Conservation (phyloP, 2,888 invertebrate genomes). For the Synanthedon formicaeformis region DNA sequence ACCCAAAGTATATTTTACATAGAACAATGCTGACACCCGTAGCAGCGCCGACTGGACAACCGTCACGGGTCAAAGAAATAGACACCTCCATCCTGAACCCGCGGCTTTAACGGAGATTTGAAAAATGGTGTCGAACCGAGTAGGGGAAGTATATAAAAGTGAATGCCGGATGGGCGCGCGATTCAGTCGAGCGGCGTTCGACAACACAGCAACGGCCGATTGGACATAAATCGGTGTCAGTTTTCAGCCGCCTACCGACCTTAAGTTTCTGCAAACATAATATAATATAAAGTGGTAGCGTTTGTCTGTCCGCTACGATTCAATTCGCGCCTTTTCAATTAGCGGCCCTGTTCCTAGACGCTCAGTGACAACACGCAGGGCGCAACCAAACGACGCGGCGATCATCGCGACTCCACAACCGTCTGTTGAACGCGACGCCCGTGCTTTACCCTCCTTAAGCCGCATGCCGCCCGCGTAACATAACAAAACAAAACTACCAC, state of each 20-base stretch:
- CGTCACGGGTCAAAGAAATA: slow-evolving; percentile 34
- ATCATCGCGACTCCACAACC: slow-evolving; percentile 14
- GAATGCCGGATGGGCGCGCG: slow-evolving; percentile 41
- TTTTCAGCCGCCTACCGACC: slow-evolving; percentile 10
- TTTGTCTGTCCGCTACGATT: neutral
- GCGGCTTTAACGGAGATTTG: slow-evolving; percentile 27
- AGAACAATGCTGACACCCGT: neutral
- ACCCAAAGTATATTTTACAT: neutral
- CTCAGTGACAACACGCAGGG: slow-evolving; percentile 19
- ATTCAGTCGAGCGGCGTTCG: slow-evolving; percentile 50
- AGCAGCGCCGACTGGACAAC: slow-evolving; percentile 7
- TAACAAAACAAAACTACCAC: slow-evolving; percentile 16
- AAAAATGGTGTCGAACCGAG: slow-evolving; percentile 30
- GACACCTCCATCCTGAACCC: slow-evolving; percentile 16
- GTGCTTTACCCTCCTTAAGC: slow-evolving; percentile 10
- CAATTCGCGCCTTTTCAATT: slow-evolving; percentile 15
- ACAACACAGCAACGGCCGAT: slow-evolving; percentile 28
- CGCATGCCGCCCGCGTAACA: slow-evolving; percentile 27
- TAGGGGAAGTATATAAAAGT: slow-evolving; percentile 59
- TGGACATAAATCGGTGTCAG: slow-evolving; percentile 9
- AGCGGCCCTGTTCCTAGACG: slow-evolving; percentile 6
- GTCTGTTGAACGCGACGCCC: slow-evolving; percentile 23
- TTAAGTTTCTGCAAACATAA: slow-evolving; percentile 5
- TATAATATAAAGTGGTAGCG: neutral
- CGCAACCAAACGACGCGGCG: slow-evolving; percentile 8